A percentile compares a stretch with the other conserved stretches of the same genome.
phyloP scores from a whole-genome alignment of 2,888 invertebrate genomes.

The Thysanoteuthis rhombus region DNA sequence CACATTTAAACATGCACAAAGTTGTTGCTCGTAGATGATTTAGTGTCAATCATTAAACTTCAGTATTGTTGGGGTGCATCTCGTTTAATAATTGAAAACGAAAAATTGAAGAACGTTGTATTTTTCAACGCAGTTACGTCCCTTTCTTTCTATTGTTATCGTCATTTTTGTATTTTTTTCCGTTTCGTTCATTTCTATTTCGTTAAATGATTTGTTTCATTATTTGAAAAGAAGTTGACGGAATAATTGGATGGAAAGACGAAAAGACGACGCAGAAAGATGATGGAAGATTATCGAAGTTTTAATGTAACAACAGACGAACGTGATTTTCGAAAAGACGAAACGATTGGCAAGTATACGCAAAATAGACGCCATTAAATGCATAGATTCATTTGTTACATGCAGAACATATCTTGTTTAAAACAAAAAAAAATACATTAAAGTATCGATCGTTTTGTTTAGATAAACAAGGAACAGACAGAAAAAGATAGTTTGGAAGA shows the following conservation, averaged over 20 bases:
- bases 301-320: not conserved
- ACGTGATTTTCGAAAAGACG: not conserved
- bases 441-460: too few relatives aligned
- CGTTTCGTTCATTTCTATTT: not conserved
- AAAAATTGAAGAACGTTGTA: too few relatives aligned
- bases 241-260: not conserved
- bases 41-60: not conserved
- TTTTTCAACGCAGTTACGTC: too few relatives aligned
- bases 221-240: not conserved
- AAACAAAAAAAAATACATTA: too few relatives aligned
- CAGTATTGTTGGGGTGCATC: not conserved
- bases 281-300: not conserved
- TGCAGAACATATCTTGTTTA: too few relatives aligned
- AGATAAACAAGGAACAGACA: not conserved
- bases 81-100: too few relatives aligned
- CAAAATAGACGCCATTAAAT: not conserved
- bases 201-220: not conserved
- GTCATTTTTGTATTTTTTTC: too few relatives aligned
- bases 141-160: too few relatives aligned
- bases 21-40: not conserved
- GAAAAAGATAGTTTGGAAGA: too few relatives aligned
- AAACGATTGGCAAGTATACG: too few relatives aligned
- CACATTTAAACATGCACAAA: too few relatives aligned
- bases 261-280: not conserved
- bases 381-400: not conserved